A percentile compares a stretch with the other conserved stretches of the same genome.
Conservation (phyloP, 2,113 vertebrate species). For the Climacteris rufus region DNA sequence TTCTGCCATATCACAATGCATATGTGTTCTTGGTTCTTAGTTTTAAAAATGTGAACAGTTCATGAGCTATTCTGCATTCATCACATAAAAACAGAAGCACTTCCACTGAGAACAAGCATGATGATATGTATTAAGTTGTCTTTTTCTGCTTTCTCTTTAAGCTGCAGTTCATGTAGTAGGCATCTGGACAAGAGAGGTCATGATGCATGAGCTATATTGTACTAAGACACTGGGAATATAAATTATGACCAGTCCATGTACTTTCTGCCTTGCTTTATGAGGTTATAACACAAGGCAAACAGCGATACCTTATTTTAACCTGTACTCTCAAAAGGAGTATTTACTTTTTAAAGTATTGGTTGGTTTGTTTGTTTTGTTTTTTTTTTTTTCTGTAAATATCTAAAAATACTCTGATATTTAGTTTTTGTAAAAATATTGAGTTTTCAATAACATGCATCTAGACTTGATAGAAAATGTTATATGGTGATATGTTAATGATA, state of each 20-base stretch:
- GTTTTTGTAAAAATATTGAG: neutral
- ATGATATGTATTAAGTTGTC: neutral
- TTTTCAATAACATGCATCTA: neutral
- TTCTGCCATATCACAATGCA: neutral
- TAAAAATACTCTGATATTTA: neutral
- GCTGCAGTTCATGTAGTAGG: neutral
- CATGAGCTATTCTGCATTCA: neutral
- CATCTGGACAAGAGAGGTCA: neutral
- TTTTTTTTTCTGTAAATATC: neutral
- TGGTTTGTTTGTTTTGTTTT: neutral
- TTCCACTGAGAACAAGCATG: neutral
- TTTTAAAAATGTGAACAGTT: neutral
- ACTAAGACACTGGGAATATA: neutral
- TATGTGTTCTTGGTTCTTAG: fast-evolving
- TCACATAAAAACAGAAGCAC: neutral
- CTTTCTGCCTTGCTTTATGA: neutral
- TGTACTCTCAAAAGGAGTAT: neutral
- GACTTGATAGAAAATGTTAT: neutral
- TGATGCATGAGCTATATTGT: neutral
- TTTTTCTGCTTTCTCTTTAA: neutral
- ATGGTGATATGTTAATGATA: too few species aligned
- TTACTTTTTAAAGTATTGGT: neutral
- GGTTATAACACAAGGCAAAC: neutral
- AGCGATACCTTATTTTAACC: neutral
- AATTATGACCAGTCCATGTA: neutral